Base-by-base conservation (phyloP, 2,888 invertebrate genomes). In the Andricus curvator region DNA sequence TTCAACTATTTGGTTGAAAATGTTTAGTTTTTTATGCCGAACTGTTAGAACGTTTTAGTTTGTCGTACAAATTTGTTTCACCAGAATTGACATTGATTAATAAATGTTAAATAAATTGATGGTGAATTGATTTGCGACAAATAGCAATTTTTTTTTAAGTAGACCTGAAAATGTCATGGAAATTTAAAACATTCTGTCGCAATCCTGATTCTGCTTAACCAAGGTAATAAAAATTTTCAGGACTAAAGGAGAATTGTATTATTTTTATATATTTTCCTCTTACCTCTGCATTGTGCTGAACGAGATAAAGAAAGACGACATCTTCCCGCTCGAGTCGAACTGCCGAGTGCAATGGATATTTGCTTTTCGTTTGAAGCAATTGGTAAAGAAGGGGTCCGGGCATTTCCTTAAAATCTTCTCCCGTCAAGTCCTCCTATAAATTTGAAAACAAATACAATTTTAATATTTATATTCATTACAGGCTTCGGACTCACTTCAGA, bases 361-460 rank as follows among this genome's bases (percentile, higher is more conserved):
- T 94, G 2, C 98, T 97, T 93, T 99, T 98, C 84, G 95, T 95
- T 93, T 98, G 98, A 88, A 99, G 94, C 96, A 99, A 97, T 88
- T 97, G 96, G 91, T 97, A 98, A 64, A 99, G 93, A 68, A 99
- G 93, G 0, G 97, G 96, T 0, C 98, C 98, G 0, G 97, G 97
- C 98, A 99, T 98, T 91, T 97, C 96, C 76, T 96, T 96, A 93
- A 99, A 99, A 93, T 99, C 98, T 77, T 97, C 97, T 67, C 94
- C 94, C 2, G 94, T 94, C 87, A 96, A 94, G 88, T 95, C 95
- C 90, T 94, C 96, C 96, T 97, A 89, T 20, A 87, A 88, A 80
- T 51, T 81, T 68, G 48, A 44, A 37, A 17, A 41, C n/a, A n/a
- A 17, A 48, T n/a, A 76, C 5, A 29, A 33, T 9, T 74, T 48